These are phyloP conservation scores for Cyanistes caeruleus DNA, from an alignment of 2,113 vertebrate genomes.

Conservation along the genomic window DNA sequence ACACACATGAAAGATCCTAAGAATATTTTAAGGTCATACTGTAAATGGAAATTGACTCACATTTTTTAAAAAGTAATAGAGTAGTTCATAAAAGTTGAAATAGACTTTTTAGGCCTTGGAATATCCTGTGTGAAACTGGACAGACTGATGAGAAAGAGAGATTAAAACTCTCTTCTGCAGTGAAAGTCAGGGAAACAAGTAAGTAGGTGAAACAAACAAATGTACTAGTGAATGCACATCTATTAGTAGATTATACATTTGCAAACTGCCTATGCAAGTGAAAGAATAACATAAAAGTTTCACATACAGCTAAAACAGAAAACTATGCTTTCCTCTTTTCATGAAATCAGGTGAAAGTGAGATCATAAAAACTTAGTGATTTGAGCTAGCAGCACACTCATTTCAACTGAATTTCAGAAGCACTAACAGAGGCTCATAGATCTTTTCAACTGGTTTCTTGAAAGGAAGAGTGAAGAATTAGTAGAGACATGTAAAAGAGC, in stretches of 20 bases:
- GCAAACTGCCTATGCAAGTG: background rate
- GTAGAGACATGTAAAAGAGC: background rate
- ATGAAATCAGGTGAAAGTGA: background rate
- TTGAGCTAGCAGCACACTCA: background rate
- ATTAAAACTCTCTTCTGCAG: background rate
- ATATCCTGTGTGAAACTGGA: background rate
- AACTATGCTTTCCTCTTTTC: background rate
- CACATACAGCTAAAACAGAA: background rate
- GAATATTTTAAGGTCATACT: background rate
- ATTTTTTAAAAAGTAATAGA: background rate
- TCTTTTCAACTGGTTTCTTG: background rate
- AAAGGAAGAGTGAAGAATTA: background rate
- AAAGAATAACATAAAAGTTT: background rate
- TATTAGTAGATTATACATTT: background rate
- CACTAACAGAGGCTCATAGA: background rate
- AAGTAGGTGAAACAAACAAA: background rate
- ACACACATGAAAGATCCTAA: background rate
- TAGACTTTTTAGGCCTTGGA: background rate
- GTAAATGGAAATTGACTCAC: background rate
- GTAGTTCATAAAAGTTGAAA: background rate
- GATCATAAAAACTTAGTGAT: background rate
- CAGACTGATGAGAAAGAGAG: background rate
- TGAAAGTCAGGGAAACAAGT: background rate
- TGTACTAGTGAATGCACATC: too few species aligned
- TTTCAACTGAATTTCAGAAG: background rate